Conservation (phyloP, 2,113 vertebrate species). For the Cheirogaleus medius region DNA sequence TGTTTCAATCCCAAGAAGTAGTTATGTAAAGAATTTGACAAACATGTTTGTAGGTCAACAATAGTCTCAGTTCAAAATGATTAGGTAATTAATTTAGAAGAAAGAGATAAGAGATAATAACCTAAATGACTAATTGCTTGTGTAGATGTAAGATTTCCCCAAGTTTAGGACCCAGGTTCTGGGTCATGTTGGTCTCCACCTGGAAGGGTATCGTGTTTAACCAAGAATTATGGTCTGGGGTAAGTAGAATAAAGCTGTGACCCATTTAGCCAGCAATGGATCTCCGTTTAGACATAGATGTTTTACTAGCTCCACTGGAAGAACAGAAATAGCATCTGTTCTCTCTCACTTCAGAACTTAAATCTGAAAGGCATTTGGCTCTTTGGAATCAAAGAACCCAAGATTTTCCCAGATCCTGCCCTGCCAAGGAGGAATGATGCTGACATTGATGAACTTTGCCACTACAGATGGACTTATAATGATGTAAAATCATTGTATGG, state of each 20-base stretch:
- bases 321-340: neutral
- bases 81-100: neutral
- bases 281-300: neutral
- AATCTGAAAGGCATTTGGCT: neutral
- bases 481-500: fast-evolving
- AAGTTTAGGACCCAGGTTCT: neutral
- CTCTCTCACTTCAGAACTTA: neutral
- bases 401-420: neutral
- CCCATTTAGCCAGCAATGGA: neutral
- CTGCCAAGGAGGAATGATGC: fast-evolving
- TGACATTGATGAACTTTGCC: fast-evolving
- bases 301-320: neutral
- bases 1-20: neutral
- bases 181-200: neutral
- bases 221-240: neutral
- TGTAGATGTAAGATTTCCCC: neutral
- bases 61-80: neutral
- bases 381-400: neutral
- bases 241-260: neutral
- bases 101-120: constrained; percentile 22
- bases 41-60: neutral
- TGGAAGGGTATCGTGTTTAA: neutral
- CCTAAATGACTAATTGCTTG: neutral
- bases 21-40: neutral
- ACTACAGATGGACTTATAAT: fast-evolving